A percentile compares a stretch with the other conserved stretches of the same genome.
phyloP scores from a whole-genome alignment of 2,797 vertebrate species.

The Pelodytes ibericus region DNA sequence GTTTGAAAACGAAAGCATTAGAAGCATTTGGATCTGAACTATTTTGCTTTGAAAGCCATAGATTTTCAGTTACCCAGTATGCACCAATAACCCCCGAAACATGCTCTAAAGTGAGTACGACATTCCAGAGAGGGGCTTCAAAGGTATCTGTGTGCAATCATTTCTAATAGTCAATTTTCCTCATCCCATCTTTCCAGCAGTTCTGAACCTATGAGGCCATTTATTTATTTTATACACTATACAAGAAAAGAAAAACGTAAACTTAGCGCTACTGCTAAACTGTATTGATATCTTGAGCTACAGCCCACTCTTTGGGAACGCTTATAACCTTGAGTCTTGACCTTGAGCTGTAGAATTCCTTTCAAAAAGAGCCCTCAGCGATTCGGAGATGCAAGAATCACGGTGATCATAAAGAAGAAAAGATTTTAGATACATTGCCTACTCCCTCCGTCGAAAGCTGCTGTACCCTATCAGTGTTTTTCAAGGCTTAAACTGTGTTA shows the following conservation, averaged over 20 bases:
- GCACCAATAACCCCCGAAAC: too few relatives aligned
- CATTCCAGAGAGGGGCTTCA: too few relatives aligned
- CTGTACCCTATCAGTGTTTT: constrained; percentile 7
- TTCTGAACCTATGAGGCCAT: background rate
- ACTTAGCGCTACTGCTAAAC: background rate
- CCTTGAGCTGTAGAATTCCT: constrained; percentile 15
- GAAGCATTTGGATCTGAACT: too few relatives aligned
- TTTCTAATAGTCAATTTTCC: background rate
- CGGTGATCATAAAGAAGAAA: constrained; percentile 26
- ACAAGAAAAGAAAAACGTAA: background rate
- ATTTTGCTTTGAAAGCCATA: too few relatives aligned
- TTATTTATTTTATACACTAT: background rate
- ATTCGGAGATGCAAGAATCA: constrained; percentile 21
- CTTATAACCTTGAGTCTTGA: constrained; percentile 18
- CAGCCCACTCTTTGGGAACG: constrained; percentile 2
- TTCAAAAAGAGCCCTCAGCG: constrained; percentile 31
- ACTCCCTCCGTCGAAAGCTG: constrained; percentile 12
- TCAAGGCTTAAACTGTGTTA: constrained; percentile 10
- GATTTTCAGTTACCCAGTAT: too few relatives aligned
- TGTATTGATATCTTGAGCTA: background rate
- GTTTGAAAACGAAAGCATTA: too few relatives aligned
- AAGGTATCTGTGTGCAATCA: too few relatives aligned
- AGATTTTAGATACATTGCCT: background rate
- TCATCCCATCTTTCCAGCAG: background rate
- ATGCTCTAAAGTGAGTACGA: too few relatives aligned